phyloP scores from a whole-genome alignment of 1,140 invertebrate genomes.

The Trichonephila clavipes region DNA sequence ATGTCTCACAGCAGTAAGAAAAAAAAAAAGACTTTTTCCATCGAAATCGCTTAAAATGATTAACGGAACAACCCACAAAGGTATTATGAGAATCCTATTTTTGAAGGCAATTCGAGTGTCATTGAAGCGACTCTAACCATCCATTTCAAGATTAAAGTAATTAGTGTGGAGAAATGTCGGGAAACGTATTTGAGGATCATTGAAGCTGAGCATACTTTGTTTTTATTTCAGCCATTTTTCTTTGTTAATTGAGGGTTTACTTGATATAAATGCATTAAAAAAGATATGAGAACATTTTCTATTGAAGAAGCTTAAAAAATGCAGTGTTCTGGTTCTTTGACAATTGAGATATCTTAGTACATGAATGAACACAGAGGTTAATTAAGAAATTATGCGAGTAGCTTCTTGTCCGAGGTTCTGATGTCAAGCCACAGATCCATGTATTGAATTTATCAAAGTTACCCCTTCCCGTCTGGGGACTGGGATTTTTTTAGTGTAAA shows the following conservation, averaged over 20 bases:
- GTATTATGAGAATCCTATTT: constrained; percentile 38
- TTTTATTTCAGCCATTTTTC: neutral
- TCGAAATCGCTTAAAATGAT: constrained; percentile 14
- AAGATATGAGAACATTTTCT: too few relatives aligned
- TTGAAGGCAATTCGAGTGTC: neutral
- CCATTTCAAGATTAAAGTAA: constrained; percentile 55
- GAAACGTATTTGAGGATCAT: neutral
- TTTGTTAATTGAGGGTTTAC: neutral
- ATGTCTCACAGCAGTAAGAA: neutral
- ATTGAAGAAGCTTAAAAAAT: too few relatives aligned
- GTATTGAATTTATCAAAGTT: too few relatives aligned
- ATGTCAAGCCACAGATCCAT: too few relatives aligned
- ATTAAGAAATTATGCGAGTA: too few relatives aligned
- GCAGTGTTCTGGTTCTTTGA: too few relatives aligned
- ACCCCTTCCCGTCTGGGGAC: too few relatives aligned
- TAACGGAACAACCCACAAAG: neutral
- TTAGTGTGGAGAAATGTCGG: neutral
- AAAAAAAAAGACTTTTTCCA: neutral
- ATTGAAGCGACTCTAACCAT: neutral
- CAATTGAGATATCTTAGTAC: too few relatives aligned
- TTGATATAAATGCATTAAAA: neutral
- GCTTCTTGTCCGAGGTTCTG: too few relatives aligned
- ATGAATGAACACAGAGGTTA: too few relatives aligned
- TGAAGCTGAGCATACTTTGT: neutral
- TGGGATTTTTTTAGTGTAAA: too few relatives aligned